Evolutionary conservation across 1,140 invertebrate genomes (phyloP).

Genomic region (Platorchestia sp.): DNA sequence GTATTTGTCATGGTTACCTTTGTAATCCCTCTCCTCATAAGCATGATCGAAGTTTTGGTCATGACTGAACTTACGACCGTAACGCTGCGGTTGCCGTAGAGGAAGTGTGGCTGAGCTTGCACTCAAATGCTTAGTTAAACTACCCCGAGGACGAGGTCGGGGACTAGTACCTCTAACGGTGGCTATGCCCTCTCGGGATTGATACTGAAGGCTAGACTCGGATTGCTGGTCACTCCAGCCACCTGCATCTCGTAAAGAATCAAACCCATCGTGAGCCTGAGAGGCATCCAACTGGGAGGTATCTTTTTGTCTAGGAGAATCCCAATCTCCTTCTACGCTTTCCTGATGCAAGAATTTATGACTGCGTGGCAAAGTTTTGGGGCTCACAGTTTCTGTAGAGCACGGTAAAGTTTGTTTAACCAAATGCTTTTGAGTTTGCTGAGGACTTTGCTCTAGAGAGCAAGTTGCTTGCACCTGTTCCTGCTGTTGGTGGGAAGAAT

Average conservation of each 20-base stretch:
- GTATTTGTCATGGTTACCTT: background rate
- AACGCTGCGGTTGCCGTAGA: constrained; percentile 60
- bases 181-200: background rate
- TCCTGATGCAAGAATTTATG: constrained; percentile 65
- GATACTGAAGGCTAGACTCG: constrained; percentile 2
- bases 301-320: constrained; percentile 57
- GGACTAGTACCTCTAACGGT: constrained; percentile 62
- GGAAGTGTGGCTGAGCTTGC: constrained; percentile 65
- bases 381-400: constrained; percentile 59
- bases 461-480: constrained; percentile 59
- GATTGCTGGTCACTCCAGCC: background rate
- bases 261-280: constrained; percentile 35
- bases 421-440: constrained; percentile 59
- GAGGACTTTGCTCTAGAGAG: constrained; percentile 60
- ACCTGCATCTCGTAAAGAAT: background rate
- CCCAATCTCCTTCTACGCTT: constrained; percentile 65
- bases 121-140: constrained; percentile 65
- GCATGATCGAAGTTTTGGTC: constrained; percentile 27
- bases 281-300: constrained; percentile 57
- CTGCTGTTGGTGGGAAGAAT: constrained; percentile 61
- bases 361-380: constrained; percentile 66
- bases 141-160: constrained; percentile 63
- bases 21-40: background rate
- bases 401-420: constrained; percentile 60
- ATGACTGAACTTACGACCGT: constrained; percentile 29